These are phyloP conservation scores for Strigamia maritima DNA, from an alignment of 2,888 invertebrate genomes.

Conservation along the genomic window DNA sequence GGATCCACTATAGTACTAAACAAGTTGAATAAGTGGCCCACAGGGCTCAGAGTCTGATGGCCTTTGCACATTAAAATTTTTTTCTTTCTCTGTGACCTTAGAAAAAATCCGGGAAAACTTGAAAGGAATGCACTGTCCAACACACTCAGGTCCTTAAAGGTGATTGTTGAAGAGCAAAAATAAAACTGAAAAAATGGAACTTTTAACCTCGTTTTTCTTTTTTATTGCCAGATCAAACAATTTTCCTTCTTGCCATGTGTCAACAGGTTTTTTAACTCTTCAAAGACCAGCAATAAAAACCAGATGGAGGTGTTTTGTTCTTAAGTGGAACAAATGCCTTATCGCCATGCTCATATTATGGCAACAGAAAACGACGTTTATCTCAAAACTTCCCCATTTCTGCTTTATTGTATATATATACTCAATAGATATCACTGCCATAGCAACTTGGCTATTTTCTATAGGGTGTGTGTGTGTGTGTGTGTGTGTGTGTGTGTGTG, in stretches of 20 bases:
- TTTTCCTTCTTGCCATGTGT: not conserved
- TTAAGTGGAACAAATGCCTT: constrained; percentile 19
- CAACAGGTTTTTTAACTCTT: constrained; percentile 22
- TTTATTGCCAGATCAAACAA: not conserved
- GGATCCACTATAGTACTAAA: not conserved
- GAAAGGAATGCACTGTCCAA: not conserved
- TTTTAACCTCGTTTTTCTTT: not conserved
- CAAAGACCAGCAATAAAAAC: not conserved
- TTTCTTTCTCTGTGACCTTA: not conserved
- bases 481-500: not conserved
- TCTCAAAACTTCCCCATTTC: not conserved
- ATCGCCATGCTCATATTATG: constrained; percentile 3
- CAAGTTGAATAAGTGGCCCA: not conserved
- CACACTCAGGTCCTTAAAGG: not conserved
- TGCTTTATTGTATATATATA: constrained; percentile 21
- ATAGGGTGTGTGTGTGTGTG: not conserved
- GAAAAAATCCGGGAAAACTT: not conserved
- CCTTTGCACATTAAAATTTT: not conserved
- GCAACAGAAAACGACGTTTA: not conserved
- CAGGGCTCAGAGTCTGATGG: not conserved
- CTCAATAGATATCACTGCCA: not conserved
- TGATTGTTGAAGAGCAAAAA: not conserved
- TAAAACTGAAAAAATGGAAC: not conserved
- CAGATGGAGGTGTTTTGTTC: constrained; percentile 21
- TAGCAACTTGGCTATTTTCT: not conserved